These are phyloP conservation scores for Nettapus auritus DNA, from an alignment of 2,113 vertebrate genomes.

Conservation along the genomic window DNA sequence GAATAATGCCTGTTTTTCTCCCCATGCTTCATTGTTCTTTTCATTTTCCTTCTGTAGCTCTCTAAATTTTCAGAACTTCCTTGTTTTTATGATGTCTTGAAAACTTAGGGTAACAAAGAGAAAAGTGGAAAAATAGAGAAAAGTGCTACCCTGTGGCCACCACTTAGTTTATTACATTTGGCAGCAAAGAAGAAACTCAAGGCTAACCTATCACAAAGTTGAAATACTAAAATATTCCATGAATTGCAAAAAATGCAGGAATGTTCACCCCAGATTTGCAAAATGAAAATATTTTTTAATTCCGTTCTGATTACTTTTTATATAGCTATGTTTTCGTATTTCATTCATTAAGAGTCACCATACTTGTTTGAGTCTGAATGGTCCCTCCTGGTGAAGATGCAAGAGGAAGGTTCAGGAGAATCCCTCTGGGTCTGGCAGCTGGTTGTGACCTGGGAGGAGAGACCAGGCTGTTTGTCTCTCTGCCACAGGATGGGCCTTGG, in stretches of 20 bases:
- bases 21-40: neutral
- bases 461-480: rapidly evolving
- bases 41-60: neutral
- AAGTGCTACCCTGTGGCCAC: neutral
- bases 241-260: neutral
- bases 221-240: constrained; percentile 38
- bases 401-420: neutral
- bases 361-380: neutral
- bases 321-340: neutral
- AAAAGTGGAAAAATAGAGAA: neutral
- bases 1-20: neutral
- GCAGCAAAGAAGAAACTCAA: constrained; percentile 34
- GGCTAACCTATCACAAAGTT: constrained; percentile 8
- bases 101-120: constrained; percentile 3
- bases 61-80: constrained; percentile 11
- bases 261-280: neutral
- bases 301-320: neutral
- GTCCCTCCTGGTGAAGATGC: neutral
- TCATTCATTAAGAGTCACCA: neutral
- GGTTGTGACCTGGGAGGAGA: neutral
- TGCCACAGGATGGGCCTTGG: neutral
- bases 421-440: neutral
- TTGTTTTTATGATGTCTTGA: constrained; percentile 33
- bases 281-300: constrained; percentile 39
- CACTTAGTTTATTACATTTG: constrained; percentile 29